phyloP scores from a whole-genome alignment of 23 tunicate species.

The Ciona savignyi region DNA sequence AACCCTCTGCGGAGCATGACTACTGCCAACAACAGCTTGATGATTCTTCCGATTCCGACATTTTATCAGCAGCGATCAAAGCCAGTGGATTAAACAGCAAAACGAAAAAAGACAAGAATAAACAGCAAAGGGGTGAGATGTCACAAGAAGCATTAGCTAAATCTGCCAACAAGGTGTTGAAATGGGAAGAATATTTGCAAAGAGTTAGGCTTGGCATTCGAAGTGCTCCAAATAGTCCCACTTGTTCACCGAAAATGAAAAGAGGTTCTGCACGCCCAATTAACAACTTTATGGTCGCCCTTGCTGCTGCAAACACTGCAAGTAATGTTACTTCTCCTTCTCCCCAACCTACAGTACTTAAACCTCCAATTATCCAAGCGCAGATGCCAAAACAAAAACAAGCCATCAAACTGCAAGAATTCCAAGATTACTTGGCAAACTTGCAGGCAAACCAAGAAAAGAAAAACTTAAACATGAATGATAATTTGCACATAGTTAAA shows the following conservation, averaged over 20 bases:
- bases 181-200: constrained; percentile 78
- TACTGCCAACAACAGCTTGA: constrained; percentile 16
- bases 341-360: background rate
- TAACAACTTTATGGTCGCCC: constrained; percentile 33
- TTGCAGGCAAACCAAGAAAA: constrained; percentile 14
- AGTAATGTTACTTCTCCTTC: background rate
- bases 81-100: constrained; percentile 14
- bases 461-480: background rate
- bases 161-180: constrained; percentile 42
- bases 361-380: constrained; percentile 32
- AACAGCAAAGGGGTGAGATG: no score
- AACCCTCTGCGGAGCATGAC: constrained; percentile 63
- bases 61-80: constrained; percentile 13
- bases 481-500: background rate
- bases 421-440: constrained; percentile 51
- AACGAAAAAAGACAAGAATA: background rate
- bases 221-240: constrained; percentile 88
- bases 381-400: constrained; percentile 28
- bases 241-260: constrained; percentile 49
- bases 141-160: background rate
- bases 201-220: constrained; percentile 56
- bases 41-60: background rate
- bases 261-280: constrained; percentile 29
- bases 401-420: constrained; percentile 46
- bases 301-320: background rate